phyloP scores from a whole-genome alignment of 2,888 invertebrate genomes.

The Palloptera scutellata region DNA sequence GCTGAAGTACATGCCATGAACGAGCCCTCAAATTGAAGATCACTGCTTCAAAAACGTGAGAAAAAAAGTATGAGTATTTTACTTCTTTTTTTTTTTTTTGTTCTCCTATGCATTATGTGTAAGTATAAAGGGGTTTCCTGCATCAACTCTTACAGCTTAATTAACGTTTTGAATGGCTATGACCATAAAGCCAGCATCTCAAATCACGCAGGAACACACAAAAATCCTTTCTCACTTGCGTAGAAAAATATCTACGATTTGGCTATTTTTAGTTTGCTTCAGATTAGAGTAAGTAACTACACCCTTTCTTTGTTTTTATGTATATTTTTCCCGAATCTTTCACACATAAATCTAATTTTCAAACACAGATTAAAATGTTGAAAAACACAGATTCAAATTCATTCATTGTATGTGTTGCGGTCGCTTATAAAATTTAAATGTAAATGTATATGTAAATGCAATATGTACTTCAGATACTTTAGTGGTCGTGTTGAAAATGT shows the following conservation, averaged over 20 bases:
- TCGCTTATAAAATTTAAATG: background rate
- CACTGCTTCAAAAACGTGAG: background rate
- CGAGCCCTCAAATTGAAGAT: no score
- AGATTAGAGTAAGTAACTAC: no score
- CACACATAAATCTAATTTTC: conserved; percentile 25
- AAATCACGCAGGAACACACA: no score
- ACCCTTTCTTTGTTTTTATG: conserved; percentile 11
- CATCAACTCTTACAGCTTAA: background rate
- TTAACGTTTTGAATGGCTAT: no score
- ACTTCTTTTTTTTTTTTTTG: no score
- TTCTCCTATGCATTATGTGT: no score
- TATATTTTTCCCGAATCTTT: conserved; percentile 12
- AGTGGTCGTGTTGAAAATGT: background rate
- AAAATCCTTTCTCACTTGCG: background rate
- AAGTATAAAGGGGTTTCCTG: conserved; percentile 44
- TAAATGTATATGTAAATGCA: background rate
- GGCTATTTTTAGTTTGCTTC: conserved; percentile 12
- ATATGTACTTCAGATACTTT: background rate
- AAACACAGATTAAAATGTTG: background rate
- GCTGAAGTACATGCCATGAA: background rate
- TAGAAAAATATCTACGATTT: background rate
- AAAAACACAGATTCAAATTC: background rate
- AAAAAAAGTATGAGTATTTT: background rate
- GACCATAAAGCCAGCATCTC: no score
- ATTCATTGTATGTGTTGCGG: conserved; percentile 14